phyloP scores from a whole-genome alignment of 1,140 invertebrate genomes.

The Lerema accius region DNA sequence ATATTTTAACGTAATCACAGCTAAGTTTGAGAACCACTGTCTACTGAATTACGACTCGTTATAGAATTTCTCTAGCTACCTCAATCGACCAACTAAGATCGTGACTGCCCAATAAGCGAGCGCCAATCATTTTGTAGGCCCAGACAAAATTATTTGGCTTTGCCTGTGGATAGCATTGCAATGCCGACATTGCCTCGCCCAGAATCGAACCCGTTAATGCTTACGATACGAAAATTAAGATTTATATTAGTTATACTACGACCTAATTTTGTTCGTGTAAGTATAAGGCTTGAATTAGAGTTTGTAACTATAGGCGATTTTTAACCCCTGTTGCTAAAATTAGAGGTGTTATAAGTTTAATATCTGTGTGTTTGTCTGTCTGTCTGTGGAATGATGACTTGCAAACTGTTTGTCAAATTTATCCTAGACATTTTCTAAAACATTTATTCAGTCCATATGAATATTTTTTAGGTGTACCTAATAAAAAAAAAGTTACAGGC shows the following conservation, averaged over 20 bases:
- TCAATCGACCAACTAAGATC: conserved; percentile 3
- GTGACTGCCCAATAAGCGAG: conserved; percentile 5
- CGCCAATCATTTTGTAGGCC: conserved; percentile 9
- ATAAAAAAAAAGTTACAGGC: too few species aligned
- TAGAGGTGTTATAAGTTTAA: too few species aligned
- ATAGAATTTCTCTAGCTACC: not conserved
- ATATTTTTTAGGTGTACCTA: too few species aligned
- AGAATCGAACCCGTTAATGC: conserved; percentile 4
- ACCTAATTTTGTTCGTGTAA: not conserved
- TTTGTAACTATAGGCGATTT: not conserved
- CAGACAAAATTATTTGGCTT: conserved; percentile 9
- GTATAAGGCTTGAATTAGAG: not conserved
- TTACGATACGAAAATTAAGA: not conserved
- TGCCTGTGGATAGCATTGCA: conserved; percentile 1
- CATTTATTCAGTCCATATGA: too few species aligned
- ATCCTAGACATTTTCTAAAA: too few species aligned
- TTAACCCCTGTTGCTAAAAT: too few species aligned
- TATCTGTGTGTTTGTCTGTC: too few species aligned
- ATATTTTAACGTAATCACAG: too few species aligned
- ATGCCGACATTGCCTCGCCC: not conserved
- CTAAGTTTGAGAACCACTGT: too few species aligned
- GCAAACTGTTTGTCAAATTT: too few species aligned
- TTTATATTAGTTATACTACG: not conserved
- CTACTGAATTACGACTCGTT: not conserved
- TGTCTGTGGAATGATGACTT: too few species aligned